A percentile compares a stretch with the other conserved stretches of the same genome.
Conservation (phyloP, 2,113 vertebrate genomes). For the Pseudopipra pipra region DNA sequence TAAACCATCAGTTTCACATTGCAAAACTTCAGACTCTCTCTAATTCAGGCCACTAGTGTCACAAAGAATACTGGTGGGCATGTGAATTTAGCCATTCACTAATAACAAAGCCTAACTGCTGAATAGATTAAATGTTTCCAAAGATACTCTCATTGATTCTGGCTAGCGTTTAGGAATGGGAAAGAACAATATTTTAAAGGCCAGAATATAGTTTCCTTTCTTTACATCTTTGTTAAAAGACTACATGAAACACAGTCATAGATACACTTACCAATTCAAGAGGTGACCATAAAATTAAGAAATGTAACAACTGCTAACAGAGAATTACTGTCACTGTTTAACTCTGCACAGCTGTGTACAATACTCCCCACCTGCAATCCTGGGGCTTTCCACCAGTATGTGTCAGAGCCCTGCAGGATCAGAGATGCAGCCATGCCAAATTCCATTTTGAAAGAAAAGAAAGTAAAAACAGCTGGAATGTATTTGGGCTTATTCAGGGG, state of each 20-base stretch:
- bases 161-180: background rate
- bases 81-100: background rate
- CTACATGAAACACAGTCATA: background rate
- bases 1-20: background rate
- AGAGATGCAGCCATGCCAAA: background rate
- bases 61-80: background rate
- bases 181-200: background rate
- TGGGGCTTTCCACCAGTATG: background rate
- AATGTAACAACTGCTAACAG: background rate
- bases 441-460: background rate
- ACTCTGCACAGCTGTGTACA: background rate
- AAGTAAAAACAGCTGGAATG: background rate
- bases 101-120: slow-evolving; percentile 5
- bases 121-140: background rate
- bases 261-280: background rate
- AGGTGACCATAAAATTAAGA: background rate
- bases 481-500: background rate
- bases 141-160: background rate
- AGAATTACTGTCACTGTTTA: background rate
- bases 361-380: background rate
- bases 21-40: background rate
- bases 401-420: background rate
- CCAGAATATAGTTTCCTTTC: background rate
- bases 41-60: background rate
- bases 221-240: background rate